Percentiles rank a stretch among this genome's conserved stretches.
phyloP scores from a whole-genome alignment of 2,888 invertebrate genomes.

The Drosophila flavopinicola region DNA sequence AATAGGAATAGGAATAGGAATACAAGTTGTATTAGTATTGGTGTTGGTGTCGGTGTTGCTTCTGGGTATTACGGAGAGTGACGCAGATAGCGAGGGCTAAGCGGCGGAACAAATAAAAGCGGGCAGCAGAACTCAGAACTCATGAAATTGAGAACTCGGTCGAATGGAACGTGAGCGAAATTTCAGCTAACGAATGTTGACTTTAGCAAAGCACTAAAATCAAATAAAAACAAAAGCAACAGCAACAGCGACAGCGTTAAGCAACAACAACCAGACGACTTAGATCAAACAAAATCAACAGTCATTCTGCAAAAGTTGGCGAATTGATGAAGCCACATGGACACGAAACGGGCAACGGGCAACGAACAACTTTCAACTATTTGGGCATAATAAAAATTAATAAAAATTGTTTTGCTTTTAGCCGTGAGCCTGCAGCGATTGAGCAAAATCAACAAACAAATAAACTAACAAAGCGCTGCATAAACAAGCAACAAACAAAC shows the following conservation, averaged over 20 bases:
- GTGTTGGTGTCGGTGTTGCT: background rate
- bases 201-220: conserved; percentile 74
- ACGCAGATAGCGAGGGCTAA: conserved; percentile 31
- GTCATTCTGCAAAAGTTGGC: conserved; percentile 46
- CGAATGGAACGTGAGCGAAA: conserved; percentile 71
- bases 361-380: conserved; percentile 23
- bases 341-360: conserved; percentile 9
- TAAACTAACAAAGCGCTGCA: conserved; percentile 24
- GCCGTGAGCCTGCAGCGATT: conserved; percentile 51
- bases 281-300: conserved; percentile 58
- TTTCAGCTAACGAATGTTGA: conserved; percentile 78
- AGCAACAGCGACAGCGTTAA: conserved; percentile 36
- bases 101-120: conserved; percentile 55
- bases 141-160: conserved; percentile 70
- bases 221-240: conserved; percentile 66
- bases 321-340: conserved; percentile 39
- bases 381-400: conserved; percentile 54
- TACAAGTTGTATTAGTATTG: conserved; percentile 1
- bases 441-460: conserved; percentile 55
- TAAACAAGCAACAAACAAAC: conserved; percentile 28
- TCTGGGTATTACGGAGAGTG: background rate
- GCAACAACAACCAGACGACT: conserved; percentile 33
- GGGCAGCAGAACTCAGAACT: conserved; percentile 37
- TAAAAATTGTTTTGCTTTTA: conserved; percentile 43
- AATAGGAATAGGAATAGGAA: conserved; percentile 3